Evolutionary conservation across 1,140 invertebrate species (phyloP).

Genomic region (Zaprionus nigranus): DNA sequence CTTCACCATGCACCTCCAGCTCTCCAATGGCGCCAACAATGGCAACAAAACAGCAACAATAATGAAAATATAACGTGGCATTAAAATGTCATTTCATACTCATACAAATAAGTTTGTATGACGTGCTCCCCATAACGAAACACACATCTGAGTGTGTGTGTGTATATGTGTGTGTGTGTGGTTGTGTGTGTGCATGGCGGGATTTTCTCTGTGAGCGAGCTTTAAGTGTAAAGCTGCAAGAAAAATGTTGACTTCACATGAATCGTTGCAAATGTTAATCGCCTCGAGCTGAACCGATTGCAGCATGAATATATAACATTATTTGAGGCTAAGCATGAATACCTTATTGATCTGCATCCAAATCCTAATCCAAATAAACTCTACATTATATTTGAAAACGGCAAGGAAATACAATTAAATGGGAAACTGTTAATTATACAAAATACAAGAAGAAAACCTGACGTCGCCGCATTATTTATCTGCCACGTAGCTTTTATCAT

Average conservation of each 20-base stretch:
- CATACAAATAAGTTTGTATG: constrained; percentile 63
- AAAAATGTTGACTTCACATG: neutral
- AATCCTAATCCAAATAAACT: no score
- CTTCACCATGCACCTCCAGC: neutral
- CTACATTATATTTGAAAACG: no score
- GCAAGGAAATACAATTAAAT: no score
- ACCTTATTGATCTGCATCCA: no score
- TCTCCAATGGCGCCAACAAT: constrained; percentile 10
- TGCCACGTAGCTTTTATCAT: constrained; percentile 1
- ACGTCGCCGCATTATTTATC: neutral
- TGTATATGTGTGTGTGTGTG: constrained; percentile 3
- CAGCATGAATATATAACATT: neutral
- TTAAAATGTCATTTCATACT: constrained; percentile 76
- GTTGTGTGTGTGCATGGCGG: neutral
- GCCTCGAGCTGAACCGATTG: neutral
- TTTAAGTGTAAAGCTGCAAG: constrained; percentile 7
- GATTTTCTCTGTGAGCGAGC: neutral
- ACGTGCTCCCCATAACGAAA: constrained; percentile 14
- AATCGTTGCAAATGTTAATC: neutral
- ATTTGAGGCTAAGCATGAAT: no score
- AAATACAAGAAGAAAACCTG: neutral
- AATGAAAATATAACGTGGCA: constrained; percentile 77
- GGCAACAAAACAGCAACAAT: constrained; percentile 62
- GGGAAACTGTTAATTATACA: no score
- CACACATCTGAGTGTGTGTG: neutral